These are phyloP conservation scores for Hemicrepidius hirtus DNA, from an alignment of 2,888 invertebrate genomes.

Conservation along the genomic window DNA sequence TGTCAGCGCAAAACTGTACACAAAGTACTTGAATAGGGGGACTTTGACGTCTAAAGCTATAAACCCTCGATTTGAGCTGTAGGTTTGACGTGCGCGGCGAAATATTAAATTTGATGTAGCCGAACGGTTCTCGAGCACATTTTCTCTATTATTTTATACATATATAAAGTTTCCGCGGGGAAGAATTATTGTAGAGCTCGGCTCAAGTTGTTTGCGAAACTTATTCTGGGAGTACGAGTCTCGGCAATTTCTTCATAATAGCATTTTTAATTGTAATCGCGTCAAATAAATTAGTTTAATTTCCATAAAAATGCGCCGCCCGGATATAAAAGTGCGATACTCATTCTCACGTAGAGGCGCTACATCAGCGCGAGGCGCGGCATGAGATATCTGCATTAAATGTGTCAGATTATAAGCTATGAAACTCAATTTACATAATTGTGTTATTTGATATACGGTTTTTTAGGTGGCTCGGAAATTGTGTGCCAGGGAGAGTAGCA, in stretches of 20 bases:
- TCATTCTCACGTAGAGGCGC: conserved; percentile 62
- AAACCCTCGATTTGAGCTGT: conserved; percentile 46
- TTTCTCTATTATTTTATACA: conserved; percentile 21
- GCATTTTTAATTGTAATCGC: conserved; percentile 62
- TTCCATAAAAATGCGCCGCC: conserved; percentile 64
- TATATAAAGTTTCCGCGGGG: conserved; percentile 19
- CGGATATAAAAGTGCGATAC: conserved; percentile 58
- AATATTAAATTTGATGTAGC: conserved; percentile 49
- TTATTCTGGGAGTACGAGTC: conserved; percentile 34
- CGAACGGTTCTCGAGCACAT: conserved; percentile 14
- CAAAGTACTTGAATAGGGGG: conserved; percentile 48
- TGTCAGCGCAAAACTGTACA: conserved; percentile 49
- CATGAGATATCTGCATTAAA: conserved; percentile 66
- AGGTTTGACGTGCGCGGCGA: conserved; percentile 47
- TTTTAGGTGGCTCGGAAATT: conserved; percentile 57
- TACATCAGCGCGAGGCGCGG: conserved; percentile 59
- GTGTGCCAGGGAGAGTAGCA: conserved; percentile 45
- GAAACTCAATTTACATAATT: conserved; percentile 66
- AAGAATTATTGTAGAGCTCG: conserved; percentile 7
- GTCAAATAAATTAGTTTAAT: conserved; percentile 65
- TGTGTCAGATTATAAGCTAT: conserved; percentile 68
- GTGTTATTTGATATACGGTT: conserved; percentile 59
- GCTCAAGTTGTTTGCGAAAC: conserved; percentile 31
- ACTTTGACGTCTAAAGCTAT: conserved; percentile 51
- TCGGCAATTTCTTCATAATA: conserved; percentile 53